Evolutionary conservation across 2,888 invertebrate species (phyloP), one percentile per base, ranked within the genome.

Genomic region (Amiota mariae): DNA sequence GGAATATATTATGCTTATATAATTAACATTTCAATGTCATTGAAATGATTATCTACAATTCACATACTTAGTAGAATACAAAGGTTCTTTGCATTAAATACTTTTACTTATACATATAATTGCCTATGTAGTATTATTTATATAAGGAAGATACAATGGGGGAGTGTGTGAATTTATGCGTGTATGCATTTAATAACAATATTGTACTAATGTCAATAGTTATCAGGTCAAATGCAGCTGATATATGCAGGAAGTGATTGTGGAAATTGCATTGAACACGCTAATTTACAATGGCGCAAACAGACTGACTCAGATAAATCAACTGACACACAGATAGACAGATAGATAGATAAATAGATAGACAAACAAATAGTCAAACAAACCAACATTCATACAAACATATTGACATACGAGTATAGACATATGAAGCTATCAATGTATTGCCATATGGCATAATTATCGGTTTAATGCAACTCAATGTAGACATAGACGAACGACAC

Each of bases 391-490:
- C 68, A 47, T 59, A 36, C 1, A 46, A 36, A 56, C 66, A 63
- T 63, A 46, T 61, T n/a, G 18, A 0, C 1, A 47, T 59, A 18
- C n/a, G n/a, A n/a, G n/a, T n/a, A 10, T 48, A 63, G 71, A 66
- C 15, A 67, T 48, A 49, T 68, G 24, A 72, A 64, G 74, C 73
- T 78, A 76, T 81, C 81, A 76, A 76, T 75, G 77, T 78, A 78
- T 78, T 54, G 73, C 67, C 75, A 80, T 78, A 78, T 77, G 78
- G 74, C 75, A 80, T 85, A 84, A 83, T 85, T 84, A 83, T 79
- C 78, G 71, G 73, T 76, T 76, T 73, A 79, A 71, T 77, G 80
- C 82, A 81, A 77, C 73, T 77, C 70, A 73, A 59, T 59, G 70
- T 61, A 24, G 48, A 71, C 48, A 15, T 36, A 36, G 36, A 36